These are phyloP conservation scores for Uria aalge DNA, from an alignment of 2,113 vertebrate genomes.

Conservation along the genomic window DNA sequence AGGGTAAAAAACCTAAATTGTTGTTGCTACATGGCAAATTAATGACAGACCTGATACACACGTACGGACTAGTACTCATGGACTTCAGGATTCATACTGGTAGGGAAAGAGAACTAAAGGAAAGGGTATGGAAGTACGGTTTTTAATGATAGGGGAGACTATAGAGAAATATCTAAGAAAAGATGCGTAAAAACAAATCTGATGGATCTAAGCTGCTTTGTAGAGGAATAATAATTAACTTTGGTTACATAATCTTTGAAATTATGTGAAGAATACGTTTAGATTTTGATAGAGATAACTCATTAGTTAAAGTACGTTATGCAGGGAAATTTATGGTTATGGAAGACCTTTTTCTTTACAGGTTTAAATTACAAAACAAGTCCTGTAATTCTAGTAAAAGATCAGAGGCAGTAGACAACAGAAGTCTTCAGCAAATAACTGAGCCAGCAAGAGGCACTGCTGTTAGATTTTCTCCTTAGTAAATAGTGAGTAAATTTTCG, in stretches of 20 bases:
- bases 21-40: background rate
- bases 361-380: background rate
- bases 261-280: background rate
- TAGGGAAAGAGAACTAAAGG: background rate
- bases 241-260: background rate
- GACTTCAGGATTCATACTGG: background rate
- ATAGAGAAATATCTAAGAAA: background rate
- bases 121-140: accelerated
- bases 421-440: background rate
- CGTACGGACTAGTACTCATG: accelerated
- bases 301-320: background rate
- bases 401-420: background rate
- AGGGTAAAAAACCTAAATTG: background rate
- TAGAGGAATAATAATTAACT: background rate
- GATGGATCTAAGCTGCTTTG: background rate
- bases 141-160: background rate
- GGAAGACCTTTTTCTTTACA: background rate
- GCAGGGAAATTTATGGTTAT: background rate
- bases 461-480: background rate
- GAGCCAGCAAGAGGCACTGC: background rate
- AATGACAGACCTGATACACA: background rate
- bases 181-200: background rate
- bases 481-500: background rate
- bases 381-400: background rate
- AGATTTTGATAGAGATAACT: background rate